Evolutionary conservation across 2,888 invertebrate genomes (phyloP).

Genomic region (Phorcus lineatus): DNA sequence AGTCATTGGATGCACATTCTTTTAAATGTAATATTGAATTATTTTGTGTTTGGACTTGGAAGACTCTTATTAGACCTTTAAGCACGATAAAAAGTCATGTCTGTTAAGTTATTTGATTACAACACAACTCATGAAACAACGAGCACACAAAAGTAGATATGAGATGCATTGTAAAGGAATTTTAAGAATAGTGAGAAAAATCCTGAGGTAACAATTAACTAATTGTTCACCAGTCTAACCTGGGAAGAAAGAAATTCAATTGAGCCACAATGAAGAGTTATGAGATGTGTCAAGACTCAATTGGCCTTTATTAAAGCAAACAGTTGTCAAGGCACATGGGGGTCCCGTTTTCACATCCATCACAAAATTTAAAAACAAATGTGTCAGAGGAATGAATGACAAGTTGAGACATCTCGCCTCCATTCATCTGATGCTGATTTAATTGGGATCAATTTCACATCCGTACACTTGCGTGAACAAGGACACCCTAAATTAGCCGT

Average conservation of each 20-base stretch:
- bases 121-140: too few species aligned
- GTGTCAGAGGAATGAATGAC: conserved; percentile 3
- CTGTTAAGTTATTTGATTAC: too few species aligned
- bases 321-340: background rate
- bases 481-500: background rate
- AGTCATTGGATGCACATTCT: too few species aligned
- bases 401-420: background rate
- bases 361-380: conserved; percentile 17
- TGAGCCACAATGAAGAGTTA: background rate
- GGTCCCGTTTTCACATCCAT: conserved; percentile 17
- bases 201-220: too few species aligned
- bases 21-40: too few species aligned
- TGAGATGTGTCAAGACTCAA: background rate
- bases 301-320: conserved; percentile 12
- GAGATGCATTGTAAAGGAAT: too few species aligned
- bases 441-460: conserved; percentile 23
- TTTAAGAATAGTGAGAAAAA: too few species aligned
- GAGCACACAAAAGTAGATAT: too few species aligned
- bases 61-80: too few species aligned
- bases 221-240: too few species aligned
- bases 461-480: background rate
- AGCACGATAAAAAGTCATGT: too few species aligned
- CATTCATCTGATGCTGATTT: conserved; percentile 6
- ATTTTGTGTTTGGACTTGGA: too few species aligned
- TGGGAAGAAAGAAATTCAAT: background rate